A percentile compares a stretch with the other conserved stretches of the same genome.
Evolutionary conservation across 30 jellyfish, hydroid and myxozoan genomes (phyloP).

Genomic region (Morbakka virulenta): DNA sequence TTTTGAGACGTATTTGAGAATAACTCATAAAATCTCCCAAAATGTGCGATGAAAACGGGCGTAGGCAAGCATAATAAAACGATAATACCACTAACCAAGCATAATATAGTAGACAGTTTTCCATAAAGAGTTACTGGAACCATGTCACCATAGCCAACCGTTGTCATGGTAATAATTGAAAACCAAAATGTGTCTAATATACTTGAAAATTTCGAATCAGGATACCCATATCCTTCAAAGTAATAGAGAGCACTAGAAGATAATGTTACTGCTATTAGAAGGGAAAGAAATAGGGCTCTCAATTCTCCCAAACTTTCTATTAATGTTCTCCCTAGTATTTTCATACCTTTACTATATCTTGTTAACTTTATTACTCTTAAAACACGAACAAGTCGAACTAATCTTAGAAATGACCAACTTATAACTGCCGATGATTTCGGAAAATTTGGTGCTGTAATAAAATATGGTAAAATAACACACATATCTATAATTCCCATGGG

Average conservation of each 20-base stretch:
- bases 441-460: not conserved
- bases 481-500: conserved; percentile 54
- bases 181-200: conserved; percentile 65
- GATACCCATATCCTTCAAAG: conserved; percentile 27
- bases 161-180: conserved; percentile 57
- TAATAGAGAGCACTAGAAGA: conserved; percentile 38
- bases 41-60: conserved; percentile 62
- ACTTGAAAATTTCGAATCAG: conserved; percentile 13
- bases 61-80: conserved; percentile 49
- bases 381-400: conserved; percentile 52
- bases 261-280: conserved; percentile 25
- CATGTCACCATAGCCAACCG: conserved; percentile 73
- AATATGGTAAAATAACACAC: conserved; percentile 37
- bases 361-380: conserved; percentile 39
- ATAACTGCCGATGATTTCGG: conserved; percentile 5
- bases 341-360: conserved; percentile 50
- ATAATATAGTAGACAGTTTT: conserved; percentile 19
- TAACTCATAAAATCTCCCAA: conserved; percentile 14
- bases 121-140: conserved; percentile 55
- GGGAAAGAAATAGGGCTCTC: conserved; percentile 43
- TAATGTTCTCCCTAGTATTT: conserved; percentile 40
- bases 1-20: no score
- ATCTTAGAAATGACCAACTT: conserved; percentile 34
- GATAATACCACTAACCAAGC: conserved; percentile 44
- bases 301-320: conserved; percentile 32